phyloP scores from a whole-genome alignment of 2,888 invertebrate genomes.

The Polyommatus icarus region DNA sequence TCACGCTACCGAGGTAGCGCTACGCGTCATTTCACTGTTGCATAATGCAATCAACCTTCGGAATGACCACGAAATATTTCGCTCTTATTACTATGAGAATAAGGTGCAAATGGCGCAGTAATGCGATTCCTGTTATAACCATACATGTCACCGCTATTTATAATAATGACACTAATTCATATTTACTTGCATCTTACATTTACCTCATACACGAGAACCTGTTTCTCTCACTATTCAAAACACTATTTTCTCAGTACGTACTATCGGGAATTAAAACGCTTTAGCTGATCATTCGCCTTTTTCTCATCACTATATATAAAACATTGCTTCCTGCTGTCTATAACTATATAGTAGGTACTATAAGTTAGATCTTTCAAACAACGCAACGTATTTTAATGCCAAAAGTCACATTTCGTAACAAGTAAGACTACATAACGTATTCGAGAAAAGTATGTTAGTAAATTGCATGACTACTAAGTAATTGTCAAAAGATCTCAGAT shows the following conservation, averaged over 20 bases:
- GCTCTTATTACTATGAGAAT: background rate
- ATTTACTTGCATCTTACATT: background rate
- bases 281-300: too few relatives aligned
- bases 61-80: background rate
- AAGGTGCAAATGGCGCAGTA: background rate
- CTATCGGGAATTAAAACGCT: too few relatives aligned
- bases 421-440: background rate
- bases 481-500: background rate
- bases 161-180: constrained; percentile 19
- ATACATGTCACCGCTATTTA: constrained; percentile 17
- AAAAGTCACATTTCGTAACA: background rate
- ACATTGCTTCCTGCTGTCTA: background rate
- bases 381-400: background rate
- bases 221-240: background rate
- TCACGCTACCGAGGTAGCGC: background rate
- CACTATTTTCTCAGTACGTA: background rate
- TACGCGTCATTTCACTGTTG: constrained; percentile 12
- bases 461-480: background rate
- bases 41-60: background rate
- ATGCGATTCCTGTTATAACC: background rate
- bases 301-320: too few relatives aligned
- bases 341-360: too few relatives aligned
- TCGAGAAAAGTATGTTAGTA: background rate
- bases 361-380: background rate
- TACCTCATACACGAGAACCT: background rate